phyloP scores from a whole-genome alignment of 2,797 vertebrate genomes.

The Helarctos malayanus region DNA sequence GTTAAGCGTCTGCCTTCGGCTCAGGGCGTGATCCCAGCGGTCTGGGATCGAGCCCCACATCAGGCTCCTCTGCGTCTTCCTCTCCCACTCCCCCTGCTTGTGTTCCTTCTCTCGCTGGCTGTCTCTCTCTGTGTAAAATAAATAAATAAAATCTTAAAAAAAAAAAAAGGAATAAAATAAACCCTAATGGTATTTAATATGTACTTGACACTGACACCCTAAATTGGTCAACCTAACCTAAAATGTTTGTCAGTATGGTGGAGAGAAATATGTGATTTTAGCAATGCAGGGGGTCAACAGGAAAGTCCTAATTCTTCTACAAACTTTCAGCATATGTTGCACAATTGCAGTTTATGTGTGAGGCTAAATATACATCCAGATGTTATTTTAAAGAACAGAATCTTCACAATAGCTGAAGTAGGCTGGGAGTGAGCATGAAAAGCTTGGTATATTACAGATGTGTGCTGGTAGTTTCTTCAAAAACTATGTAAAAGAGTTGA shows the following conservation, averaged over 20 bases:
- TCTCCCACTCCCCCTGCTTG: too few relatives aligned
- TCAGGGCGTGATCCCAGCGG: too few relatives aligned
- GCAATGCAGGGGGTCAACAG: background rate
- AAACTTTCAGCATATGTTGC: background rate
- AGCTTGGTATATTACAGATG: background rate
- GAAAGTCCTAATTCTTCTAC: background rate
- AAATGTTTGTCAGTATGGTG: background rate
- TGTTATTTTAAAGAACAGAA: background rate
- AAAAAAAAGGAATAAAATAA: background rate
- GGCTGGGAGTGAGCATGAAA: background rate
- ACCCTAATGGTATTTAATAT: background rate
- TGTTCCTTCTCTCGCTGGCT: too few relatives aligned
- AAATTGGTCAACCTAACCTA: background rate
- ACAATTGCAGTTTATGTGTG: background rate
- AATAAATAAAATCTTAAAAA: too few relatives aligned
- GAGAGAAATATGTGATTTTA: background rate
- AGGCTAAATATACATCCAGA: background rate
- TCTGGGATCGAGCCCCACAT: too few relatives aligned
- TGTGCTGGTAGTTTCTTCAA: background rate
- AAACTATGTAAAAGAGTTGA: background rate
- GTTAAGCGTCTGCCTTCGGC: too few relatives aligned
- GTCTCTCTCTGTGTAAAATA: too few relatives aligned
- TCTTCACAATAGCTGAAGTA: background rate
- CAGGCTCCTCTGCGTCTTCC: too few relatives aligned
- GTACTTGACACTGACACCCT: background rate